Conservation (phyloP, 2,888 invertebrate species). For the Mimachlamys varia region DNA sequence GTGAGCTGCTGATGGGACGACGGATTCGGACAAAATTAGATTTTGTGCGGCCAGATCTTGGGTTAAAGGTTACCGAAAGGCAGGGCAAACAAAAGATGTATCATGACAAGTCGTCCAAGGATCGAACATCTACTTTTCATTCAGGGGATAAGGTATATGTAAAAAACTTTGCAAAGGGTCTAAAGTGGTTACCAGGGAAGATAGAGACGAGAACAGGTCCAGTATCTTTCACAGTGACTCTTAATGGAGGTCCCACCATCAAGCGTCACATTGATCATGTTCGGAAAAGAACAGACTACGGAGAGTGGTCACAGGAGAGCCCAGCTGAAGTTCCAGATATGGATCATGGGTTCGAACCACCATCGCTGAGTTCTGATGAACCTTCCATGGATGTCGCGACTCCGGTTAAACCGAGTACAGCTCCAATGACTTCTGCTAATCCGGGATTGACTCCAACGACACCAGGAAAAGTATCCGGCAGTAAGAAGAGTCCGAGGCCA, state of each 20-base stretch:
- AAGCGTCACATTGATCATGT: slow-evolving; percentile 32
- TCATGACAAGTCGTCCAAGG: not conserved
- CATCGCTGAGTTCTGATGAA: too few relatives aligned
- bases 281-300: not conserved
- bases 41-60: too few relatives aligned
- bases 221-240: not conserved
- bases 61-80: not conserved
- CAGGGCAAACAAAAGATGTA: slow-evolving; percentile 37
- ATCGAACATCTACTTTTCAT: not conserved
- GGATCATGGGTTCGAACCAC: too few relatives aligned
- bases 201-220: slow-evolving; percentile 1
- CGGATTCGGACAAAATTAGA: too few relatives aligned
- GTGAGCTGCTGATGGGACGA: too few relatives aligned
- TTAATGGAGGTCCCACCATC: not conserved
- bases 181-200: slow-evolving; percentile 20
- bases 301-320: not conserved
- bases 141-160: not conserved
- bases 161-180: not conserved
- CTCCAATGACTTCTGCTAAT: not conserved
- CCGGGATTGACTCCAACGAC: too few relatives aligned
- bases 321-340: not conserved
- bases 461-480: too few relatives aligned
- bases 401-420: not conserved
- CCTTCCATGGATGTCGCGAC: too few relatives aligned
- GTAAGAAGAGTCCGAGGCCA: not conserved